These are phyloP conservation scores for Mus caroli DNA, from an alignment of 2,797 vertebrate genomes.

Conservation along the genomic window DNA sequence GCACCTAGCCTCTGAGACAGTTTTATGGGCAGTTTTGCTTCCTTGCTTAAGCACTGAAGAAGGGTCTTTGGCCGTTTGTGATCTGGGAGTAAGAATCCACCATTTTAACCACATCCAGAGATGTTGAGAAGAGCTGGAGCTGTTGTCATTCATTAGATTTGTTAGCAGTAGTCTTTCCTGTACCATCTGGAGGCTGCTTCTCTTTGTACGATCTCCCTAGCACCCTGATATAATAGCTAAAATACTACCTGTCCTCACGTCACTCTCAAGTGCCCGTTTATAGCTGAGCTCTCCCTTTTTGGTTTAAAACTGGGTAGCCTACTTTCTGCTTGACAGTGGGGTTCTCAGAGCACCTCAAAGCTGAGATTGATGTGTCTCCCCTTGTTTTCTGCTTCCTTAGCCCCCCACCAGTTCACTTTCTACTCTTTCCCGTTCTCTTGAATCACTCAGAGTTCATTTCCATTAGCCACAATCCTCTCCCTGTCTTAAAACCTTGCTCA, in stretches of 20 bases:
- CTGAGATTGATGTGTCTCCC: background rate
- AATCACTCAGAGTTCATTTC: background rate
- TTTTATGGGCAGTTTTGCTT: background rate
- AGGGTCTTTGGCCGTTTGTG: slow-evolving; percentile 22
- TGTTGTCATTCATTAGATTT: slow-evolving; percentile 34
- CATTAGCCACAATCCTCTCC: background rate
- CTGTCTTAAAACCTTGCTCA: background rate
- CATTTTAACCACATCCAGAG: slow-evolving; percentile 45
- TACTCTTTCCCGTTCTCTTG: background rate
- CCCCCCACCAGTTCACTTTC: fast-evolving
- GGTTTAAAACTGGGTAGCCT: background rate
- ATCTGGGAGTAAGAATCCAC: background rate
- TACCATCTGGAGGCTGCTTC: background rate
- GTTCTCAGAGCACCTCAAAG: background rate
- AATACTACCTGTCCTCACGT: slow-evolving; percentile 14
- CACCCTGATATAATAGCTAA: slow-evolving; percentile 10
- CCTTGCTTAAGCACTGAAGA: background rate
- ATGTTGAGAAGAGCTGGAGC: background rate
- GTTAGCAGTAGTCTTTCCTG: slow-evolving; percentile 9
- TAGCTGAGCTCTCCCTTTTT: background rate
- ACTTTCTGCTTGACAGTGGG: background rate
- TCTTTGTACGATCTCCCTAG: background rate
- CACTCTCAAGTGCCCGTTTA: background rate
- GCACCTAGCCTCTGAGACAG: fast-evolving
- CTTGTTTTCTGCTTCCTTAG: background rate